phyloP scores from a whole-genome alignment of 2,113 vertebrate genomes.

The Pelusios castaneus region DNA sequence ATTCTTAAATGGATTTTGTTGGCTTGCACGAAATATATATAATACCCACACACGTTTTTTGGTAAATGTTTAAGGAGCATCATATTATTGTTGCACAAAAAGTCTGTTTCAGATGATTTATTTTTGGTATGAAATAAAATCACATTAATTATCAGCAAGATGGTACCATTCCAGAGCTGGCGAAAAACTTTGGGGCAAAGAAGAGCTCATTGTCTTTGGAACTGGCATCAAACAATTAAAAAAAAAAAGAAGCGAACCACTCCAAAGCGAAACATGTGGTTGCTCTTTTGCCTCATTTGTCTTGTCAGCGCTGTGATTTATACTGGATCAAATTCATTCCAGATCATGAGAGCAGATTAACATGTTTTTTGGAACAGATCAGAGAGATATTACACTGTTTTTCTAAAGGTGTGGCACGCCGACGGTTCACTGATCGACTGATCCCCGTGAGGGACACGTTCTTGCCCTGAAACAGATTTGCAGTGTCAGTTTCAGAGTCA shows the following conservation, averaged over 20 bases:
- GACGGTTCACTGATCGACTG: rapidly evolving
- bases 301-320: conserved; percentile 43
- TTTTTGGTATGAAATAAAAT: not conserved
- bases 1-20: not conserved
- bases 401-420: conserved; percentile 16
- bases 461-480: not conserved
- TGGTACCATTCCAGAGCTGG: not conserved
- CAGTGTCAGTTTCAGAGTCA: not conserved
- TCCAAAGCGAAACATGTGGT: not conserved
- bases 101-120: not conserved
- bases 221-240: not conserved
- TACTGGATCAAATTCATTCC: not conserved
- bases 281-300: not conserved
- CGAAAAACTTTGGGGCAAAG: not conserved
- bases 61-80: not conserved
- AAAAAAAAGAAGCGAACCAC: not conserved
- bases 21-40: not conserved
- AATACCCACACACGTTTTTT: not conserved
- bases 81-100: not conserved
- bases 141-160: rapidly evolving
- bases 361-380: not conserved
- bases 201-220: not conserved
- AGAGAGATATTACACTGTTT: not conserved
- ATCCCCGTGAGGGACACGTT: not conserved
- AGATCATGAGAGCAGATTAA: conserved; percentile 18